phyloP scores from a whole-genome alignment of 2,888 invertebrate genomes.

The Habroteleia sp. region DNA sequence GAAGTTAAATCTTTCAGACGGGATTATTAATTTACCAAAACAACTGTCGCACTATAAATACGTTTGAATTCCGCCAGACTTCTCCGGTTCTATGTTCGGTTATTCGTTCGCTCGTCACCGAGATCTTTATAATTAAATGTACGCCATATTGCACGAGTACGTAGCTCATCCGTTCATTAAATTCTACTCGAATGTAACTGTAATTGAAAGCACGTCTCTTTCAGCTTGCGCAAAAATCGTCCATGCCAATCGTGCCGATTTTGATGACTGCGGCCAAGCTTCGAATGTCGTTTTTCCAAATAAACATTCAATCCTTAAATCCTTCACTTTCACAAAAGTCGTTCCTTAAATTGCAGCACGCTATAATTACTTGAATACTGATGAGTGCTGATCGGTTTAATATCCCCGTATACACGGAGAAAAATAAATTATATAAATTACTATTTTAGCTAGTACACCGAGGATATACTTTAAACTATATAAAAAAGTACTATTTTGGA shows the following conservation, averaged over 20 bases:
- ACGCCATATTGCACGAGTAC: conserved; percentile 71
- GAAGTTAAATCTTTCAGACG: conserved; percentile 76
- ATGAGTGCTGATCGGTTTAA: too few relatives aligned
- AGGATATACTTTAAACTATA: too few relatives aligned
- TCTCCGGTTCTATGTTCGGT: too few relatives aligned
- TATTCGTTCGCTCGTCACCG: conserved; percentile 30
- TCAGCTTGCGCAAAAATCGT: conserved; percentile 41
- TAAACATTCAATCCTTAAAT: not conserved
- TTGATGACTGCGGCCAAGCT: conserved; percentile 3
- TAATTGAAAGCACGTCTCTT: conserved; percentile 79
- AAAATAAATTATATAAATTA: too few relatives aligned
- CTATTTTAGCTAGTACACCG: too few relatives aligned
- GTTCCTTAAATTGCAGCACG: too few relatives aligned
- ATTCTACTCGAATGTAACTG: conserved; percentile 76
- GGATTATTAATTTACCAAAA: conserved; percentile 78
- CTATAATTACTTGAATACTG: too few relatives aligned
- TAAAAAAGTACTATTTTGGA: too few relatives aligned
- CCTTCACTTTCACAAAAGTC: too few relatives aligned
- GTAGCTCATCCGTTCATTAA: conserved; percentile 75
- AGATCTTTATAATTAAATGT: conserved; percentile 77
- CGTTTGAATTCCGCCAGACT: conserved; percentile 52
- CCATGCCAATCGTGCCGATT: conserved; percentile 21
- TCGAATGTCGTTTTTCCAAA: not conserved
- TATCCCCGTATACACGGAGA: too few relatives aligned
- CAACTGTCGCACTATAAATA: conserved; percentile 77